Percentiles rank a stretch among this genome's conserved stretches.
Evolutionary conservation across 2,797 vertebrate genomes (phyloP).

Genomic region (Oryzias sinensis): DNA sequence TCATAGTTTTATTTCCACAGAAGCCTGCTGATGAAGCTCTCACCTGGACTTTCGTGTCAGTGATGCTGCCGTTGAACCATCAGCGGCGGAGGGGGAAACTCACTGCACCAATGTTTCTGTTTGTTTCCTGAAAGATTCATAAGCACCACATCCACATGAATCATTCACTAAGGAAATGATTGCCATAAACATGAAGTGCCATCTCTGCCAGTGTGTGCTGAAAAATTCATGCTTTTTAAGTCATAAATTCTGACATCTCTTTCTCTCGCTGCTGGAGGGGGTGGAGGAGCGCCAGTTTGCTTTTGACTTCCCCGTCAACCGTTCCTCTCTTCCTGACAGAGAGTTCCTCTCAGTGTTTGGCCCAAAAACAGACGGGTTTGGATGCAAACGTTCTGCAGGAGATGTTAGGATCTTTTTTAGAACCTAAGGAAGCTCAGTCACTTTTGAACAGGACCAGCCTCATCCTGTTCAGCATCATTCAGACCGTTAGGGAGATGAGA

Average conservation of each 20-base stretch:
- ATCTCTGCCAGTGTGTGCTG: conserved; percentile 71
- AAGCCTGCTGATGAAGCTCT: no score
- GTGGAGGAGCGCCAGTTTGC: conserved; percentile 14
- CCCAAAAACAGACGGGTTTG: no score
- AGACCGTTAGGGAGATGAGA: no score
- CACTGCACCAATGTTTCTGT: conserved; percentile 70
- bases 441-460: no score
- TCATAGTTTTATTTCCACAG: no score
- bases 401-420: no score
- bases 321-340: conserved; percentile 30
- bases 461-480: no score
- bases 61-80: conserved; percentile 13
- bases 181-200: conserved; percentile 77
- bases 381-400: no score
- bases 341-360: neutral
- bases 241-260: conserved; percentile 78
- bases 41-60: no score
- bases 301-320: conserved; percentile 29
- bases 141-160: conserved; percentile 70
- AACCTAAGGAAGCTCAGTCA: no score
- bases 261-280: conserved; percentile 21
- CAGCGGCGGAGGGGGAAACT: conserved; percentile 30
- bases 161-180: conserved; percentile 79
- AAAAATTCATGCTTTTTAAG: conserved; percentile 79
- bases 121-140: conserved; percentile 79